Evolutionary conservation across 2,888 invertebrate genomes (phyloP).

Genomic region (Tyria jacobaeae): DNA sequence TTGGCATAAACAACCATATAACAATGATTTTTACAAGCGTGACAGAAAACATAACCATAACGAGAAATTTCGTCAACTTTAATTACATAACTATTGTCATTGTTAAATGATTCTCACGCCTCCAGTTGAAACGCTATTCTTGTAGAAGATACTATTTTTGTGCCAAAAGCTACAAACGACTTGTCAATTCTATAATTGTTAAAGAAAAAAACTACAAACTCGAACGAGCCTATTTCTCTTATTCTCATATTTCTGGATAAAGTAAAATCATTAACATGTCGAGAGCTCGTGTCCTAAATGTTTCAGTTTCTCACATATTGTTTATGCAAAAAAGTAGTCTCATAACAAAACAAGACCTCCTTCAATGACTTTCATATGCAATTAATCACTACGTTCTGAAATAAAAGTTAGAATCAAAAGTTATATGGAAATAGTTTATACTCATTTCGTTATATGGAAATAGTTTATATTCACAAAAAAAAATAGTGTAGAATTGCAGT

Average conservation of each 20-base stretch:
- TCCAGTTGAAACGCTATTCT: constrained; percentile 16
- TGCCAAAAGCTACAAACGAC: constrained; percentile 47
- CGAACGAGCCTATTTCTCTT: constrained; percentile 1
- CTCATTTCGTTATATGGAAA: background rate
- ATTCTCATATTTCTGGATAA: too few species aligned
- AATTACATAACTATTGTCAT: constrained; percentile 30
- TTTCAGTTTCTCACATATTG: too few species aligned
- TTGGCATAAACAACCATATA: background rate
- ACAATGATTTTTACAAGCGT: constrained; percentile 3
- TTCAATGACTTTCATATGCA: background rate
- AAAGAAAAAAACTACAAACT: constrained; percentile 33
- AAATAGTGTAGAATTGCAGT: constrained; percentile 24
- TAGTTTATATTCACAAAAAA: background rate
- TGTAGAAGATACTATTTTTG: constrained; percentile 35
- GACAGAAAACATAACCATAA: constrained; percentile 7
- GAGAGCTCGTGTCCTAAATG: too few species aligned
- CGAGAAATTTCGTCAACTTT: constrained; percentile 18
- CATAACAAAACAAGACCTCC: constrained; percentile 1
- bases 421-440: background rate
- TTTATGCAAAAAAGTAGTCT: too few species aligned
- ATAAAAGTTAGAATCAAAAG: background rate
- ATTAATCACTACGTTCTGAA: constrained; percentile 7
- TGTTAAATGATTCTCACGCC: constrained; percentile 36
- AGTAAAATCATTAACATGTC: too few species aligned
- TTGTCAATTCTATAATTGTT: constrained; percentile 46